Evolutionary conservation across 2,113 vertebrate genomes (phyloP).

Genomic region (Pterophyllum scalare): DNA sequence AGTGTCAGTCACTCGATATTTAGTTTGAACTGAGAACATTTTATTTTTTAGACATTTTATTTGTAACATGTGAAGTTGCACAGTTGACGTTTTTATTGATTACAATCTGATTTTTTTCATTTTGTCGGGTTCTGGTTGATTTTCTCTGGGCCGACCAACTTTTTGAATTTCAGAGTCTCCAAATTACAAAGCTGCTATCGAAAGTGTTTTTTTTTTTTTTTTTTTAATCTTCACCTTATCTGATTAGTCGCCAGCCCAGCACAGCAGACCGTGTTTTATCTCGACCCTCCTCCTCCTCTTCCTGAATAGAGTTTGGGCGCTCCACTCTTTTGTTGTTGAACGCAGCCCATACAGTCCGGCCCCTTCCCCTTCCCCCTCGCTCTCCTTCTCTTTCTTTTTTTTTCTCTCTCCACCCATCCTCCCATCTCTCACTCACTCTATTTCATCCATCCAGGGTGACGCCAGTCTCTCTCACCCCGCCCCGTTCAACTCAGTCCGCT

Average conservation of each 20-base stretch:
- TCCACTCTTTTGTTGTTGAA: conserved; percentile 74
- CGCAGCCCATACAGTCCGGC: conserved; percentile 63
- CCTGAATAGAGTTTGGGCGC: conserved; percentile 67
- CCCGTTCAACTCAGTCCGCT: conserved; percentile 87
- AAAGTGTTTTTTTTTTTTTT: not conserved
- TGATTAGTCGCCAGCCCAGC: conserved; percentile 34
- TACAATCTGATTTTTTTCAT: not conserved
- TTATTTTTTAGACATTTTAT: too few relatives aligned
- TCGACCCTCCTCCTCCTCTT: conserved; percentile 37
- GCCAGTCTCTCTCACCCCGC: conserved; percentile 83
- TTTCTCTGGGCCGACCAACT: not conserved
- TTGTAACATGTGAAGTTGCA: not conserved
- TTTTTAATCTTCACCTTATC: not conserved
- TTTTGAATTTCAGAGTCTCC: not conserved
- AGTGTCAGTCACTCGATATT: too few relatives aligned
- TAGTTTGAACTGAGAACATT: too few relatives aligned
- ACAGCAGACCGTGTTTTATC: conserved; percentile 21
- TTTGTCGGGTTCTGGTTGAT: not conserved
- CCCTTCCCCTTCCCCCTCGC: conserved; percentile 48
- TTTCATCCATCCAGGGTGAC: conserved; percentile 84
- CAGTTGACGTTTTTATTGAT: not conserved
- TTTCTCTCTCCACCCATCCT: conserved; percentile 50
- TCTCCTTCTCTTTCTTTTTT: conserved; percentile 14
- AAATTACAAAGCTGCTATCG: not conserved
- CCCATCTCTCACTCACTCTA: conserved; percentile 68